These are phyloP conservation scores for Bombus waltoni DNA, from an alignment of 1,140 invertebrate species.

Conservation along the genomic window DNA sequence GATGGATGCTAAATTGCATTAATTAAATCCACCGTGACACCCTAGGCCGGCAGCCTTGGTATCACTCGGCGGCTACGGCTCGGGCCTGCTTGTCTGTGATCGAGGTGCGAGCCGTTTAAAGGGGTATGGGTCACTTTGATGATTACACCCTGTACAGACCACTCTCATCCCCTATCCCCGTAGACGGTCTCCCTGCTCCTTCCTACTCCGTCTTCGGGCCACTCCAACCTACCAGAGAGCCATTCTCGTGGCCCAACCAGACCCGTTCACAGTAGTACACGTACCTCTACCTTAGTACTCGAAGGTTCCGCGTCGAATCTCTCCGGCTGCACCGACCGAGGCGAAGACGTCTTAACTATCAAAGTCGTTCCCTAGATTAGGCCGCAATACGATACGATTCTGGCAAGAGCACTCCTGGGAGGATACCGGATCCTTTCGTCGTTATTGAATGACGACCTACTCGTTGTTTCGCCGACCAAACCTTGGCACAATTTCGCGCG, in stretches of 20 bases:
- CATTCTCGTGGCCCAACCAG: no score
- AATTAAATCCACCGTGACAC: conserved; percentile 82
- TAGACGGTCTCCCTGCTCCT: background rate
- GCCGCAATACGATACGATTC: conserved; percentile 44
- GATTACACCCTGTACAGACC: conserved; percentile 67
- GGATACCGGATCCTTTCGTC: conserved; percentile 42
- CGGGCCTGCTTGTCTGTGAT: conserved; percentile 66
- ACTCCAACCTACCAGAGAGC: conserved; percentile 5
- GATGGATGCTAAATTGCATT: conserved; percentile 83
- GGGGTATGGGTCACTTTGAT: conserved; percentile 75
- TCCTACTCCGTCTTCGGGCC: conserved; percentile 14
- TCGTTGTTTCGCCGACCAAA: background rate
- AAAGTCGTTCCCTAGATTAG: conserved; percentile 55
- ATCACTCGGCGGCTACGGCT: conserved; percentile 67
- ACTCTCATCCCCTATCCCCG: background rate
- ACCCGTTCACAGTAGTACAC: no score
- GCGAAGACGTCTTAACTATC: conserved; percentile 45
- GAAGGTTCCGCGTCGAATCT: background rate
- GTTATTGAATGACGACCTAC: conserved; percentile 24
- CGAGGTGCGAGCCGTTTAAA: conserved; percentile 74
- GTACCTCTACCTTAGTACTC: background rate
- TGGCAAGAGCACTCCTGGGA: conserved; percentile 22
- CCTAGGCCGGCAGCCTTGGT: conserved; percentile 70
- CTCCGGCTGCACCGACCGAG: conserved; percentile 22
- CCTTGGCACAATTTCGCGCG: conserved; percentile 48